Percentiles rank a stretch among this genome's conserved stretches.
Conservation (phyloP, 1,140 invertebrate species). For the Neuroterus valhalla region DNA sequence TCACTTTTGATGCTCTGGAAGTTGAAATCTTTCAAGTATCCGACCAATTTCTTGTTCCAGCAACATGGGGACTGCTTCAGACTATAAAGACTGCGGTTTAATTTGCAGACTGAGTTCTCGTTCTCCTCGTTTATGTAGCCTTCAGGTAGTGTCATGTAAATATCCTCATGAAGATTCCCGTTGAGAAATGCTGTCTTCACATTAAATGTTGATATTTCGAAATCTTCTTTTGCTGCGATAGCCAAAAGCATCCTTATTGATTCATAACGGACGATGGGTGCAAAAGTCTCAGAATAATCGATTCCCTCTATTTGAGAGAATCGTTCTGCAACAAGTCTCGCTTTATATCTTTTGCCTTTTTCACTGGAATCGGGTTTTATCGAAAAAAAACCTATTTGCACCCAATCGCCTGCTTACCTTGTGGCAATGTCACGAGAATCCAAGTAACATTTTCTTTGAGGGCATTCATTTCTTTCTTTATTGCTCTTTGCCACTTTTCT, state of each 20-base stretch:
- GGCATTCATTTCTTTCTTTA: no score
- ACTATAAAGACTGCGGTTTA: conserved; percentile 68
- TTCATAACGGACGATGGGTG: conserved; percentile 35
- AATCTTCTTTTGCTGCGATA: conserved; percentile 25
- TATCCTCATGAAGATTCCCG: conserved; percentile 24
- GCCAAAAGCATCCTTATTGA: conserved; percentile 30
- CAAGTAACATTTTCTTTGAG: no score
- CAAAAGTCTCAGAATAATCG: conserved; percentile 39
- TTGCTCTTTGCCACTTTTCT: no score
- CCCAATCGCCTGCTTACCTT: conserved; percentile 12
- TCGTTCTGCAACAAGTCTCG: conserved; percentile 32
- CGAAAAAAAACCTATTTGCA: conserved; percentile 34
- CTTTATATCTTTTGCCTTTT: conserved; percentile 36
- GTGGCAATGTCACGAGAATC: no score
- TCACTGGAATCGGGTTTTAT: neutral
- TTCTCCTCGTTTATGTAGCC: conserved; percentile 31
- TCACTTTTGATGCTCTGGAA: conserved; percentile 43
- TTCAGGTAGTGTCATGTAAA: conserved; percentile 36
- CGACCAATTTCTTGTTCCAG: conserved; percentile 63
- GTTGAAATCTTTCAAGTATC: conserved; percentile 42
- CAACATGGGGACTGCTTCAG: conserved; percentile 67
- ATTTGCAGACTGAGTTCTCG: conserved; percentile 46
- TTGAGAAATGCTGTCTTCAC: conserved; percentile 41
- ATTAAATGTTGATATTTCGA: conserved; percentile 35
- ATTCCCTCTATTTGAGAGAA: conserved; percentile 33